Conservation (phyloP, 2,797 vertebrate species). For the Micromesistius poutassou region DNA sequence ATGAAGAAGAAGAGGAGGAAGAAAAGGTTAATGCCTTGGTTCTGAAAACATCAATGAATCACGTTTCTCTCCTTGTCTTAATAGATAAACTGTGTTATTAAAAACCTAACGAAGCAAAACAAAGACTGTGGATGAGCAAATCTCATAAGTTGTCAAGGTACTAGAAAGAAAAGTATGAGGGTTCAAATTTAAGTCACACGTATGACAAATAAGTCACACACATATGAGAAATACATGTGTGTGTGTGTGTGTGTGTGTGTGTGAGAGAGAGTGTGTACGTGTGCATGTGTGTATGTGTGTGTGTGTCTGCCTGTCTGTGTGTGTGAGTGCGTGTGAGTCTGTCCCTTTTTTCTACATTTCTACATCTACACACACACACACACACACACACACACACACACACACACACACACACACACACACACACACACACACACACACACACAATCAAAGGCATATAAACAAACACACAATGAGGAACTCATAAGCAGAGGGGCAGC, state of each 20-base stretch:
- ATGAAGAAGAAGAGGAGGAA: conserved; percentile 7
- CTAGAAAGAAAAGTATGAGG: not conserved
- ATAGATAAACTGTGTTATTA: conserved; percentile 27
- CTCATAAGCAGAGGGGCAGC: not conserved
- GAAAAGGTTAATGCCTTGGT: conserved; percentile 53
- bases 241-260: conserved; percentile 8
- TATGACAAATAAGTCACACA: conserved; percentile 21
- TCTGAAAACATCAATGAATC: conserved; percentile 22
- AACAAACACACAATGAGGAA: not conserved
- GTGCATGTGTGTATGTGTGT: conserved; percentile 7
- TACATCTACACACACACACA: not conserved
- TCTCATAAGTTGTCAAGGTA: not conserved
- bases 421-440: conserved; percentile 8
- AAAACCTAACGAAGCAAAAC: not conserved
- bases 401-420: conserved; percentile 14
- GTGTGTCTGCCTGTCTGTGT: not conserved
- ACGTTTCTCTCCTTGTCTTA: conserved; percentile 19
- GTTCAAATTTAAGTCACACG: conserved; percentile 20
- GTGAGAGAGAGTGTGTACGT: not conserved
- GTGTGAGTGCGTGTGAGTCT: not conserved
- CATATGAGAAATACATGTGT: not conserved
- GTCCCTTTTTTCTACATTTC: not conserved
- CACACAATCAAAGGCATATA: not conserved
- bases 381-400: not conserved
- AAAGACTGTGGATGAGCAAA: not conserved